Evolutionary conservation across 2,888 invertebrate species (phyloP).

Genomic region (Microctonus brassicae): DNA sequence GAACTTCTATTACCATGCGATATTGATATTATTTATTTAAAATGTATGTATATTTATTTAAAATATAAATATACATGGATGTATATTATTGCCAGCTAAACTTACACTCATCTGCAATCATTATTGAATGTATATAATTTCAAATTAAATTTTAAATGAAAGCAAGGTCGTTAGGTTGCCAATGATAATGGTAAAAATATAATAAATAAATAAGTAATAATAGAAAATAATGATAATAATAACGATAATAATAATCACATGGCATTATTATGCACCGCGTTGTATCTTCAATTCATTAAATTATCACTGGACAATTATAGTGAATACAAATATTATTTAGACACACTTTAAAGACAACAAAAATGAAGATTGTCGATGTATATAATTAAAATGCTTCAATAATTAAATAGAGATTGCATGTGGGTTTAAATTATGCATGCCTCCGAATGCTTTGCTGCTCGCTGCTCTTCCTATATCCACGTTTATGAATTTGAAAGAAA

Average conservation of each 20-base stretch:
- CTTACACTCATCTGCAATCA: conserved; percentile 56
- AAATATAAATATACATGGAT: conserved; percentile 45
- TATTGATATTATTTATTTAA: conserved; percentile 61
- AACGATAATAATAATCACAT: conserved; percentile 37
- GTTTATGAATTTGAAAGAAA: not conserved
- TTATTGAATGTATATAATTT: conserved; percentile 29
- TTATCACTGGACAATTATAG: conserved; percentile 32
- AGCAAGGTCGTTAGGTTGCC: conserved; percentile 56
- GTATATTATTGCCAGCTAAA: conserved; percentile 49
- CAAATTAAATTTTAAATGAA: conserved; percentile 30
- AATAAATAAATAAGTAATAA: not conserved
- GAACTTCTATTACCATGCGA: conserved; percentile 49
- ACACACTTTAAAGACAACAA: conserved; percentile 5
- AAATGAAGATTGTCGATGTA: conserved; percentile 37
- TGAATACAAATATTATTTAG: not conserved
- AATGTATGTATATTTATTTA: conserved; percentile 54
- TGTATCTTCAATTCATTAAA: conserved; percentile 43
- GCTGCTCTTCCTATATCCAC: conserved; percentile 52
- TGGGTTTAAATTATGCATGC: conserved; percentile 62
- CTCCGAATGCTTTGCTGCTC: conserved; percentile 67
- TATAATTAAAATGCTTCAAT: conserved; percentile 32
- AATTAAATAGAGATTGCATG: conserved; percentile 58
- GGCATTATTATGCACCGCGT: conserved; percentile 47
- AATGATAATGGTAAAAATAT: conserved; percentile 46
- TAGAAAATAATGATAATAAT: conserved; percentile 35